phyloP scores from a whole-genome alignment of 2,888 invertebrate species.

The Bellardia pandia region DNA sequence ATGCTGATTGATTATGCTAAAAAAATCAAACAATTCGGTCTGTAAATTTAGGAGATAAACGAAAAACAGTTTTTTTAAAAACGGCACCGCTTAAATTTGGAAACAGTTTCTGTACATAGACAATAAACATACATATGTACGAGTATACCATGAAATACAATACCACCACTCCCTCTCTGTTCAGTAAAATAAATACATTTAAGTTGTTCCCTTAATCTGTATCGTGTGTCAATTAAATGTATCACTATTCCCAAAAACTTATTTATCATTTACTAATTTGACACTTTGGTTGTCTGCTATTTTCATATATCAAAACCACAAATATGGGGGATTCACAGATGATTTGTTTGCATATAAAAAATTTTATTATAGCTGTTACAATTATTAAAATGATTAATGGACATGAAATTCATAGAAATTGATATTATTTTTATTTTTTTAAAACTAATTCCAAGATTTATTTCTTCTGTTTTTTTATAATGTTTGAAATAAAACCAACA shows the following conservation, averaged over 20 bases:
- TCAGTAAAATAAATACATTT: no score
- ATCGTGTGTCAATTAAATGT: background rate
- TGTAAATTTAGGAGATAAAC: no score
- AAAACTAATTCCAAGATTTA: constrained; percentile 54
- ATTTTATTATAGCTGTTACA: constrained; percentile 14
- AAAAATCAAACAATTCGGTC: no score
- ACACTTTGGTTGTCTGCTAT: constrained; percentile 40
- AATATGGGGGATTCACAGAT: background rate
- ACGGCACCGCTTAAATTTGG: no score
- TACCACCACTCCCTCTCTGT: no score
- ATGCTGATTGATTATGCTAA: no score
- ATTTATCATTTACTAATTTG: constrained; percentile 66
- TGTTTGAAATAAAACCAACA: constrained; percentile 15
- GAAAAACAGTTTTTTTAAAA: no score
- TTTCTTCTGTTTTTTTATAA: constrained; percentile 33
- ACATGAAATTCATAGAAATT: constrained; percentile 49
- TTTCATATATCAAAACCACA: constrained; percentile 22
- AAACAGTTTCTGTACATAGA: no score
- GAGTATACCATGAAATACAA: no score
- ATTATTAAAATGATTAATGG: constrained; percentile 47
- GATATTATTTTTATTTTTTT: constrained; percentile 16
- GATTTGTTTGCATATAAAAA: background rate
- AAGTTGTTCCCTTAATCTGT: no score
- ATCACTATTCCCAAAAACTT: constrained; percentile 31
- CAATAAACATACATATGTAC: no score